A percentile compares a stretch with the other conserved stretches of the same genome.
phyloP scores from a whole-genome alignment of 2,888 invertebrate genomes.

The Eulithis testata region DNA sequence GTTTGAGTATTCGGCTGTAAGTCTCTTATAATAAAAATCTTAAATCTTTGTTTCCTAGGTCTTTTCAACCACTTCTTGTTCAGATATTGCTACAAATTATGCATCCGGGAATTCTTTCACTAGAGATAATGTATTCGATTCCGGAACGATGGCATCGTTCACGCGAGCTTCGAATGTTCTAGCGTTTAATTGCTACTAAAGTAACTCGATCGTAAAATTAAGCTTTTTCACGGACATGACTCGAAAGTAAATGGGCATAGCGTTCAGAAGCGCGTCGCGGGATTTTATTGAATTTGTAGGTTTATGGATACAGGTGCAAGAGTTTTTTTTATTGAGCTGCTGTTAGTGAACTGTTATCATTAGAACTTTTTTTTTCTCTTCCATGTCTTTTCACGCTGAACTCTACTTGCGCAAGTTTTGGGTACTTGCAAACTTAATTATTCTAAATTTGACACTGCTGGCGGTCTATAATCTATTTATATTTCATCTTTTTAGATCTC shows the following conservation, averaged over 20 bases:
- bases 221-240: constrained; percentile 32
- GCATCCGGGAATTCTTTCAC: constrained; percentile 66
- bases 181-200: constrained; percentile 52
- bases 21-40: too few relatives aligned
- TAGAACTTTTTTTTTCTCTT: too few relatives aligned
- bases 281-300: not conserved
- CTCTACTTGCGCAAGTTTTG: too few relatives aligned
- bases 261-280: not conserved
- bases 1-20: too few relatives aligned
- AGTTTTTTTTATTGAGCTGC: too few relatives aligned
- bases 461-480: too few relatives aligned
- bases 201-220: constrained; percentile 45
- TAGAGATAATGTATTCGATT: constrained; percentile 77
- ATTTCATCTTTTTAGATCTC: too few relatives aligned
- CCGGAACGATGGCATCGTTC: constrained; percentile 77
- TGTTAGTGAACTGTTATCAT: too few relatives aligned
- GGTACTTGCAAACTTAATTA: too few relatives aligned
- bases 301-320: not conserved
- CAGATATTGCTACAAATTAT: constrained; percentile 68
- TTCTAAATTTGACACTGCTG: too few relatives aligned
- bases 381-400: too few relatives aligned
- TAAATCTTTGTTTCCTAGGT: not conserved
- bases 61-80: not conserved
- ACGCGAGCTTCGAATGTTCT: constrained; percentile 73
- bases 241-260: not conserved